A percentile compares a stretch with the other conserved stretches of the same genome.
Evolutionary conservation across 2,797 vertebrate genomes (phyloP).

Genomic region (Poecilia velifera): DNA sequence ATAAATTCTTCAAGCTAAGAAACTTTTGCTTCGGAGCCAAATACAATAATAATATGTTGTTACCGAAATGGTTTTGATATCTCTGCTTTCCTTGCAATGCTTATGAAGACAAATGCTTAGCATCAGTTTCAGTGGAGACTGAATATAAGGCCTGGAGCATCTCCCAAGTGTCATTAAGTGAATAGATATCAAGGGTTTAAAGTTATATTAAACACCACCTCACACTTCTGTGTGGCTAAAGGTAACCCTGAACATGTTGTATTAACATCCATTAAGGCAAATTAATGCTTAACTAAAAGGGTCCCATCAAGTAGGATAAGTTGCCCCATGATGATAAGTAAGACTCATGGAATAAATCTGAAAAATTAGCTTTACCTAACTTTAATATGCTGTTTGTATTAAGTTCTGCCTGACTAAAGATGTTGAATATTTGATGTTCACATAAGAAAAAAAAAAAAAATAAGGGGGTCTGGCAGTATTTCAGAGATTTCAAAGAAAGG

Average conservation of each 20-base stretch:
- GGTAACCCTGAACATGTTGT: slow-evolving; percentile 1
- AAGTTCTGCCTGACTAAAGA: slow-evolving; percentile 14
- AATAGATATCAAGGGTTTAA: background rate
- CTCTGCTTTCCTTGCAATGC: background rate
- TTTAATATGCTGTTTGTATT: slow-evolving; percentile 36
- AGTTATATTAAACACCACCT: slow-evolving; percentile 2
- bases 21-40: background rate
- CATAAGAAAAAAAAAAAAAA: background rate
- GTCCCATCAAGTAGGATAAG: slow-evolving; percentile 22
- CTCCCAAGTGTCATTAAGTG: background rate
- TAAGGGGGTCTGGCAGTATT: background rate
- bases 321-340: slow-evolving; percentile 7
- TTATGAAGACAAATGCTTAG: background rate
- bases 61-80: background rate
- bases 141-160: background rate
- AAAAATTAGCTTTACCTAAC: slow-evolving; percentile 18
- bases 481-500: slow-evolving; percentile 2
- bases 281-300: slow-evolving; percentile 5
- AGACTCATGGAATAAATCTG: slow-evolving; percentile 28
- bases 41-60: background rate
- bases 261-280: slow-evolving; percentile 4
- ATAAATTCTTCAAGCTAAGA: background rate
- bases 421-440: slow-evolving; percentile 23
- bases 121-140: slow-evolving; percentile 2
- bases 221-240: slow-evolving; percentile 2